Percentiles rank a stretch among this genome's conserved stretches.
These are phyloP conservation scores for Stichopus chloronotus DNA, from an alignment of 35 echinoderm and acorn worm genomes.

Conservation along the genomic window DNA sequence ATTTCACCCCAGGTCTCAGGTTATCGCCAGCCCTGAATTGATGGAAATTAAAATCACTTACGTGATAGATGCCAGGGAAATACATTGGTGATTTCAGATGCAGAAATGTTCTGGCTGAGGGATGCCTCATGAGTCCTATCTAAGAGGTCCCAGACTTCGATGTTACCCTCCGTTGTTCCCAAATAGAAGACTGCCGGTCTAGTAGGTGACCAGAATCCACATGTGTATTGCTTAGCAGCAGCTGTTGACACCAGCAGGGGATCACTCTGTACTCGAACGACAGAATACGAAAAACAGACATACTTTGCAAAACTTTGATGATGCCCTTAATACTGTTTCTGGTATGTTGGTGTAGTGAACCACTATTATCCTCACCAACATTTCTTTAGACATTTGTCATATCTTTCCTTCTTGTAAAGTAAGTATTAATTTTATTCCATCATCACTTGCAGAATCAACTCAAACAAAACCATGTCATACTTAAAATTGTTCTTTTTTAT, in stretches of 20 bases:
- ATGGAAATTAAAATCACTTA: conserved; percentile 52
- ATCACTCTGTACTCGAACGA: conserved; percentile 44
- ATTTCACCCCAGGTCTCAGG: too few relatives aligned
- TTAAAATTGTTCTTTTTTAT: too few relatives aligned
- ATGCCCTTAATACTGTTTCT: too few relatives aligned
- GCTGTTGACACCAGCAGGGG: conserved; percentile 75
- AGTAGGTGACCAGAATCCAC: conserved; percentile 84
- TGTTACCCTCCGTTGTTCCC: conserved; percentile 79
- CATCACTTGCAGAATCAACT: too few relatives aligned
- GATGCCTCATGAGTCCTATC: conserved; percentile 96
- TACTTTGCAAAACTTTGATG: too few relatives aligned
- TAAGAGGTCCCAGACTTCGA: conserved; percentile 96
- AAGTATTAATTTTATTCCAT: too few relatives aligned
- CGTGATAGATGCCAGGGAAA: conserved; percentile 83
- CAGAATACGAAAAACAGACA: background rate
- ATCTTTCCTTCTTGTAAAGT: background rate
- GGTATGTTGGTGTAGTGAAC: too few relatives aligned
- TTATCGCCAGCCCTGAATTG: too few relatives aligned
- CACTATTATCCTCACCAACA: background rate
- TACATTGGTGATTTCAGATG: conserved; percentile 78
- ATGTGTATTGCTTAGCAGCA: conserved; percentile 78
- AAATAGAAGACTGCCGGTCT: conserved; percentile 88
- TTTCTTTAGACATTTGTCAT: background rate
- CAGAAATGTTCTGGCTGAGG: conserved; percentile 85
- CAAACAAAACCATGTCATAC: too few relatives aligned